These are phyloP conservation scores for Spermophilus dauricus DNA, from an alignment of 2,113 vertebrate species.

Conservation along the genomic window DNA sequence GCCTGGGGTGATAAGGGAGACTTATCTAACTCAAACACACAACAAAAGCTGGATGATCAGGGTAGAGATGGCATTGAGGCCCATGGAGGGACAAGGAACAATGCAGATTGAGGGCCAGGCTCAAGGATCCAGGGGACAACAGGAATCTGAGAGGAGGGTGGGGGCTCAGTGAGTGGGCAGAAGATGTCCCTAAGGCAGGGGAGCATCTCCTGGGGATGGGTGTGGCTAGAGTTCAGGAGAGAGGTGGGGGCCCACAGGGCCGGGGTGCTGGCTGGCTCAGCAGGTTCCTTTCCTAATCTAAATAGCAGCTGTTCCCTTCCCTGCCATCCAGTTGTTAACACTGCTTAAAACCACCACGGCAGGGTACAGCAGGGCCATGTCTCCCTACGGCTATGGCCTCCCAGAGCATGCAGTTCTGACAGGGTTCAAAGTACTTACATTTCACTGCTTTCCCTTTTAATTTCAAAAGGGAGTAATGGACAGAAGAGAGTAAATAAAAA, in stretches of 20 bases:
- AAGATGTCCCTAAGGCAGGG: neutral
- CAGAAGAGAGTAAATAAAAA: neutral
- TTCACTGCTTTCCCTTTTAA: neutral
- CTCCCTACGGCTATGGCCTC: fast-evolving
- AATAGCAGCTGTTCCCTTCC: neutral
- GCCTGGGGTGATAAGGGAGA: neutral
- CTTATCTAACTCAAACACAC: neutral
- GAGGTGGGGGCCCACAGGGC: slow-evolving; percentile 78
- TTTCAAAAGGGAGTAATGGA: neutral
- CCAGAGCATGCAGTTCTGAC: neutral
- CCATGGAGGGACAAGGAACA: neutral
- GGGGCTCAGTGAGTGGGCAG: neutral
- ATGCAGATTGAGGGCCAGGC: too few species aligned
- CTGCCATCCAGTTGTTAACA: too few species aligned
- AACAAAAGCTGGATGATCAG: neutral
- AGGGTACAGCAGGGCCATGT: neutral
- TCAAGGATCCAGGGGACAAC: neutral
- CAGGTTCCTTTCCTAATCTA: neutral
- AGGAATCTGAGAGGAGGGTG: neutral
- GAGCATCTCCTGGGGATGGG: neutral
- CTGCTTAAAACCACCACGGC: neutral
- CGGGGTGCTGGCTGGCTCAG: neutral
- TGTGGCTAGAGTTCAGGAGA: neutral
- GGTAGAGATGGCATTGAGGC: neutral
- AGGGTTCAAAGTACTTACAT: neutral